These are phyloP conservation scores for Epistrophella euchroma DNA, from an alignment of 2,888 invertebrate species.

Conservation along the genomic window DNA sequence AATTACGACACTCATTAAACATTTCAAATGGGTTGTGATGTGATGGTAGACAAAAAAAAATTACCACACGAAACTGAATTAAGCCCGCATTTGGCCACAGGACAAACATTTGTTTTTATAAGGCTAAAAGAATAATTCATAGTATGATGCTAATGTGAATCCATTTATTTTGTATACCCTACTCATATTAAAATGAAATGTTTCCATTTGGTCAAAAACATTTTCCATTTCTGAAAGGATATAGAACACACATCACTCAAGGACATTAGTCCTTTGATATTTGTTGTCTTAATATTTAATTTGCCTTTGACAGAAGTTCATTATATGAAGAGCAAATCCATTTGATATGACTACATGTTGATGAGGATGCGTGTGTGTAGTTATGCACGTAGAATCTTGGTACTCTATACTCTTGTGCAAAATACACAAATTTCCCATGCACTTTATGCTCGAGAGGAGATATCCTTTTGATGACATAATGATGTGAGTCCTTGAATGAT, in stretches of 20 bases:
- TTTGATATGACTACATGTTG: conserved; percentile 8
- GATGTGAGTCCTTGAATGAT: conserved; percentile 37
- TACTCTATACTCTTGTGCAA: background rate
- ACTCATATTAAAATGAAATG: conserved; percentile 25
- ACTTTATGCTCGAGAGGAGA: background rate
- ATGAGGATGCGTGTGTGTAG: background rate
- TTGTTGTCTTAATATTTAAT: conserved; percentile 43
- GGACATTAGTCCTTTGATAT: conserved; percentile 37
- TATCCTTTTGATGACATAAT: conserved; percentile 25
- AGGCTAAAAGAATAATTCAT: conserved; percentile 6
- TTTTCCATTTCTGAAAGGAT: conserved; percentile 16
- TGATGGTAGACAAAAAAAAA: background rate
- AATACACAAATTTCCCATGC: conserved; percentile 16
- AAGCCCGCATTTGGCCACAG: conserved; percentile 1
- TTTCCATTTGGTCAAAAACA: conserved; percentile 30
- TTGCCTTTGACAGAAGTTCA: conserved; percentile 37
- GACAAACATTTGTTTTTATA: conserved; percentile 14
- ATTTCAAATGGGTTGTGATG: conserved; percentile 28
- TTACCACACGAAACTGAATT: background rate
- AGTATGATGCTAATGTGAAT: conserved; percentile 18
- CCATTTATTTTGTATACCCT: conserved; percentile 22
- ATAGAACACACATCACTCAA: background rate
- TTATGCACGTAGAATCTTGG: background rate
- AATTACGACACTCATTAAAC: conserved; percentile 42
- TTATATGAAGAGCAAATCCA: conserved; percentile 18